These are phyloP conservation scores for Spondyliosoma cantharus DNA, from an alignment of 2,797 vertebrate species.

Conservation along the genomic window DNA sequence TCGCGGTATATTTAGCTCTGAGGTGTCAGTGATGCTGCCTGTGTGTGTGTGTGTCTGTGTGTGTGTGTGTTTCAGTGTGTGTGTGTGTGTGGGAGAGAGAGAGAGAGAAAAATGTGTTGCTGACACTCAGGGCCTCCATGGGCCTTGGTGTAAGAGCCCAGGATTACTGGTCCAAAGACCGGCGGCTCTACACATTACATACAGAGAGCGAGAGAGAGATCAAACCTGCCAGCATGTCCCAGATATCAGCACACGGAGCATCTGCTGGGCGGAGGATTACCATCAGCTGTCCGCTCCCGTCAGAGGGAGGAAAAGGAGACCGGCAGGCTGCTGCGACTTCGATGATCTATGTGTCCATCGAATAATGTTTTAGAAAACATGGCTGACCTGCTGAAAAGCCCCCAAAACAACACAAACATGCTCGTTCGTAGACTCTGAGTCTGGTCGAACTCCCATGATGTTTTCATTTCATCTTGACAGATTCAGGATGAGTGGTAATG, in stretches of 20 bases:
- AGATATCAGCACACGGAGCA: constrained; percentile 67
- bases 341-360: constrained; percentile 28
- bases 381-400: constrained; percentile 11
- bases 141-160: constrained; percentile 62
- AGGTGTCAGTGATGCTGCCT: constrained; percentile 78
- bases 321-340: constrained; percentile 1
- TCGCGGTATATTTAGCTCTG: constrained; percentile 80
- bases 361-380: constrained; percentile 2
- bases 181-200: constrained; percentile 71
- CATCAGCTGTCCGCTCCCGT: constrained; percentile 72
- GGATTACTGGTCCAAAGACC: constrained; percentile 71
- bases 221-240: constrained; percentile 61
- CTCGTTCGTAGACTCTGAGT: not conserved
- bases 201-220: constrained; percentile 58
- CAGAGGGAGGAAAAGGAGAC: constrained; percentile 35
- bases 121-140: constrained; percentile 74
- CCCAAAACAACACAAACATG: constrained; percentile 9
- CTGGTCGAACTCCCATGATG: no score
- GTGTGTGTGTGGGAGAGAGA: constrained; percentile 39
- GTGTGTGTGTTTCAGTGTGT: constrained; percentile 39
- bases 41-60: constrained; percentile 39
- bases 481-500: no score
- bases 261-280: constrained; percentile 68
- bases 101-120: constrained; percentile 66
- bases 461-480: no score